Conservation (phyloP, 53 echinoderm and acorn worm genomes). For the Actinopyga echinites region DNA sequence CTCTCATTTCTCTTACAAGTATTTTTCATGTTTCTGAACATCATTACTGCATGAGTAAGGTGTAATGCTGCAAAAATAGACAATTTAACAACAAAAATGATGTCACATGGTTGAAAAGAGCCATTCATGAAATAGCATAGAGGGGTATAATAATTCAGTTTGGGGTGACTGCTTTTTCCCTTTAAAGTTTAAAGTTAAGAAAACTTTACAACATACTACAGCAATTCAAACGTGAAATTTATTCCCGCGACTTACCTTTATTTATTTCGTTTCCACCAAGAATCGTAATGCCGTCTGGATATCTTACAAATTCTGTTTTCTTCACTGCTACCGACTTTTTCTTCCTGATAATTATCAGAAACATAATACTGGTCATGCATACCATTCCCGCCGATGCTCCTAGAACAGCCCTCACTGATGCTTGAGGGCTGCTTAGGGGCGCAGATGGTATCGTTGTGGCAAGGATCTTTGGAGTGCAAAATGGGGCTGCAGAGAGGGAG, state of each 20-base stretch:
- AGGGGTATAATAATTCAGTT: too few relatives aligned
- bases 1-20: too few relatives aligned
- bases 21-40: too few relatives aligned
- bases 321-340: neutral
- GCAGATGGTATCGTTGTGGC: neutral
- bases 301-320: constrained; percentile 17
- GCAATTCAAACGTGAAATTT: too few relatives aligned
- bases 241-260: neutral
- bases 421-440: neutral
- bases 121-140: too few relatives aligned
- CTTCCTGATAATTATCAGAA: neutral
- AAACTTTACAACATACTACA: too few relatives aligned
- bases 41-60: too few relatives aligned
- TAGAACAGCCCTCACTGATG: constrained; percentile 8
- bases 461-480: neutral
- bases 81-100: too few relatives aligned
- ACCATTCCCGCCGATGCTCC: neutral
- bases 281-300: constrained; percentile 9
- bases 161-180: too few relatives aligned
- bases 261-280: neutral
- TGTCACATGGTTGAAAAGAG: too few relatives aligned
- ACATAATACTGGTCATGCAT: neutral
- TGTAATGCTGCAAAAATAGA: too few relatives aligned
- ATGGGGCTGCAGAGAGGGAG: neutral
- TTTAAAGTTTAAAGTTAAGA: too few relatives aligned